A percentile compares a stretch with the other conserved stretches of the same genome.
Conservation (phyloP, 2,113 vertebrate genomes). For the Chlamydotis undulata region DNA sequence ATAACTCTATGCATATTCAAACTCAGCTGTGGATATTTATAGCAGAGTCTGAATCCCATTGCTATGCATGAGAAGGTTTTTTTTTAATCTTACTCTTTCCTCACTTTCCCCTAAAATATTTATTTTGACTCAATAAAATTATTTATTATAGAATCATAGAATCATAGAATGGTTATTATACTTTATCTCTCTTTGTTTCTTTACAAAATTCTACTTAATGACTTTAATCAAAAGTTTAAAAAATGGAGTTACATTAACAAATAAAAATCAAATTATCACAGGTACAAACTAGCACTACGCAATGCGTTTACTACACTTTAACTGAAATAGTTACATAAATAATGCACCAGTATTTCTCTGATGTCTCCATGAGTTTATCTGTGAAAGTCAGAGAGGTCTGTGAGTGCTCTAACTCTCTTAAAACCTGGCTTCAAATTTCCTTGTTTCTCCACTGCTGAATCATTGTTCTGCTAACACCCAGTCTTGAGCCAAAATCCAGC, state of each 20-base stretch:
- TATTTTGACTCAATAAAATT: background rate
- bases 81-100: background rate
- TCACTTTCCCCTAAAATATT: background rate
- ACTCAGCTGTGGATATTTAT: background rate
- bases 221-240: background rate
- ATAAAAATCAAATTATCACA: background rate
- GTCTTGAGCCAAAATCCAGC: background rate
- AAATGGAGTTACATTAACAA: background rate
- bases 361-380: background rate
- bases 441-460: background rate
- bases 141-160: too few relatives aligned
- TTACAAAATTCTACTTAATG: background rate
- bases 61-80: background rate
- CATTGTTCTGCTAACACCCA: background rate
- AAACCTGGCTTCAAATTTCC: background rate
- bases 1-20: background rate
- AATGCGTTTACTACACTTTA: background rate
- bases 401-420: background rate
- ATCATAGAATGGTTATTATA: background rate
- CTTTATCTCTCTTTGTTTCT: background rate
- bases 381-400: background rate
- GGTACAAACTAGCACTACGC: background rate
- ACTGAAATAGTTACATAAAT: background rate
- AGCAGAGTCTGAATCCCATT: background rate
- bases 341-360: background rate